These are phyloP conservation scores for Arnoldichthys spilopterus DNA, from an alignment of 2,797 vertebrate species.

Conservation along the genomic window DNA sequence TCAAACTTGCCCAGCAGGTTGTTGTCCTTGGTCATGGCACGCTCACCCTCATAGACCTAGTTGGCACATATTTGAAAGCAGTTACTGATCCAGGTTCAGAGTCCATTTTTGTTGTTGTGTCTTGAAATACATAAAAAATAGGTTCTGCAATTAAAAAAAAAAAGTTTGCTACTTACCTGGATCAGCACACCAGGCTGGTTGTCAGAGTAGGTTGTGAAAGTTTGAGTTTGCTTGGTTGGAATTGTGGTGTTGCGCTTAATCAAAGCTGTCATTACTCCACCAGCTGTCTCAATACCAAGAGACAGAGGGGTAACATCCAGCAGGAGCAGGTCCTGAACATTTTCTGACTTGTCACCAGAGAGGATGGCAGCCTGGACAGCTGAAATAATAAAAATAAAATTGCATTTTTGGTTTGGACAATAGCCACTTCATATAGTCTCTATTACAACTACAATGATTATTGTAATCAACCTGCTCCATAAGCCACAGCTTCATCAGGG, in stretches of 20 bases:
- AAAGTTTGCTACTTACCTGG: slow-evolving; percentile 76
- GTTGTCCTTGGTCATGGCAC: slow-evolving; percentile 93
- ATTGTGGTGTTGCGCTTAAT: slow-evolving; percentile 97
- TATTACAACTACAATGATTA: neutral
- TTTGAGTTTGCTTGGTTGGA: slow-evolving; percentile 92
- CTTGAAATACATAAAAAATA: too few relatives aligned
- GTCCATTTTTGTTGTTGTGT: slow-evolving; percentile 64
- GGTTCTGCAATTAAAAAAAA: slow-evolving; percentile 58
- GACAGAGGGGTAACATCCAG: slow-evolving; percentile 94
- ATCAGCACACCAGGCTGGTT: slow-evolving; percentile 96
- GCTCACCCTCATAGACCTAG: slow-evolving; percentile 92
- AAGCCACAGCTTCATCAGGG: slow-evolving; percentile 88
- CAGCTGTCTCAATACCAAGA: slow-evolving; percentile 93
- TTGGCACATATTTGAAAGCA: slow-evolving; percentile 19
- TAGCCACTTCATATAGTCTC: neutral
- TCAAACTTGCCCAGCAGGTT: slow-evolving; percentile 92
- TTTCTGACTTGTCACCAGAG: slow-evolving; percentile 19
- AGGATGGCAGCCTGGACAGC: slow-evolving; percentile 31
- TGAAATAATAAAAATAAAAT: neutral
- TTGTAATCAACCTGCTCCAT: slow-evolving; percentile 80
- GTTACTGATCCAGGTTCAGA: slow-evolving; percentile 86
- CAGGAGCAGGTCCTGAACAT: slow-evolving; percentile 87
- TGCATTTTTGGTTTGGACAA: neutral
- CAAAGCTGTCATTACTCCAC: slow-evolving; percentile 93
- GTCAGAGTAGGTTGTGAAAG: slow-evolving; percentile 94